Evolutionary conservation across 2,888 invertebrate genomes (phyloP).

Genomic region (Brachyptera putata): DNA sequence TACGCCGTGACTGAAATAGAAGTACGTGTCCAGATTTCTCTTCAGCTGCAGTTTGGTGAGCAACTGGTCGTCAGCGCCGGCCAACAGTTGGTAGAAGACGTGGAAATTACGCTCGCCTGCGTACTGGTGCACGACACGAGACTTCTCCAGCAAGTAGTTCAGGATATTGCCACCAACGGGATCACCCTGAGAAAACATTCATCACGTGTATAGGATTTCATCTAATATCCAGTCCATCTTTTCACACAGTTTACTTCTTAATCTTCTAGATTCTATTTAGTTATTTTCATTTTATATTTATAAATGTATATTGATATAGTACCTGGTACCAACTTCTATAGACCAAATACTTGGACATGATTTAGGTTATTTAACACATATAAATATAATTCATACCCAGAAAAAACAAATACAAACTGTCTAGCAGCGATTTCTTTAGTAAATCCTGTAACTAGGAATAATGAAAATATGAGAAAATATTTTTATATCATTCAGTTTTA

Average conservation of each 20-base stretch:
- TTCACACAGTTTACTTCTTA: background rate
- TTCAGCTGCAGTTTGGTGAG: conserved; percentile 63
- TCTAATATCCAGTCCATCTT: background rate
- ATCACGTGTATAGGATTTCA: background rate
- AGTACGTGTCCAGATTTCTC: conserved; percentile 65
- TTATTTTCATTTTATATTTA: background rate
- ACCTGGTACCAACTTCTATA: too few relatives aligned
- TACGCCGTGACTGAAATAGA: conserved; percentile 74
- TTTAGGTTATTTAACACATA: too few relatives aligned
- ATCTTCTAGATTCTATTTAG: background rate
- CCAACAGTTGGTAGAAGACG: conserved; percentile 82
- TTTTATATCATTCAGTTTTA: too few relatives aligned
- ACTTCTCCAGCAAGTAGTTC: conserved; percentile 87
- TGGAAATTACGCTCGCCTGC: conserved; percentile 87
- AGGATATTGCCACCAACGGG: conserved; percentile 84
- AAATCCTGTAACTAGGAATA: too few relatives aligned
- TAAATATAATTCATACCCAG: too few relatives aligned
- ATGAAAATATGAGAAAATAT: too few relatives aligned
- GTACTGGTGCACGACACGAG: conserved; percentile 80
- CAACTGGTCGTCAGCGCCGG: conserved; percentile 64
- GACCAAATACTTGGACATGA: too few relatives aligned
- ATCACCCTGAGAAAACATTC: conserved; percentile 60
- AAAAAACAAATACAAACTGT: too few relatives aligned
- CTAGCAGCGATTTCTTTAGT: too few relatives aligned
- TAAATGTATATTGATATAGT: too few relatives aligned